Evolutionary conservation across 2,797 vertebrate species (phyloP), one percentile per base, ranked within the genome.

Genomic region (Caiman crocodilus): DNA sequence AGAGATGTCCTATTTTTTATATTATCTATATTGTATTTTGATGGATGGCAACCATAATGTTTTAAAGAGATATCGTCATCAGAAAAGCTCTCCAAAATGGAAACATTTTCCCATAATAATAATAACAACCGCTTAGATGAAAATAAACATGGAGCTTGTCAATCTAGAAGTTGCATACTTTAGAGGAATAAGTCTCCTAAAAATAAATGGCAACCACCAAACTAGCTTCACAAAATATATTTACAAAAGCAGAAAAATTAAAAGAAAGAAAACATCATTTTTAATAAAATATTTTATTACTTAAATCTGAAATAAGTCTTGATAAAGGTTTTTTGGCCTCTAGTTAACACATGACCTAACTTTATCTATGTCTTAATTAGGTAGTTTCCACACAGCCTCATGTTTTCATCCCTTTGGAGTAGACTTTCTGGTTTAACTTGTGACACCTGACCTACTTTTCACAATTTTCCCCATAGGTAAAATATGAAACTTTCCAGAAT

Each of bases 391-490:
- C 69, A 82, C 21, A 6, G 73, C 20, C 17, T 84, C 0, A 1
- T 93, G 86, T 85, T 82, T 94, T 88, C 84, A 87, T 61, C 76
- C 57, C 63, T 88, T 89, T 56, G 17, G 74, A 76, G 64, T 93
- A 28, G 73, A 80, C 77, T 1, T 75, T 76, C 55, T 84, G 63
- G 18, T 81, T 92, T 84, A 92, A 89, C 56, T 94, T 83, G n/a
- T 35, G 64, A 79, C 80, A 56, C 85, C 77, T 90, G 92, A 92
- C 95, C 93, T 94, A 92, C 84, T 96, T 96, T 92, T 80, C 78
- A 80, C 20, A 77, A 57, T 64, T 91, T 93, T 89, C 80, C 88
- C 94, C 84, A 65, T 32, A 80, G 78, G 9, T 88, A 89, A 58
- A 50, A 50, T 56, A 87, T 42, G 59, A 95, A 91, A 92, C 67